Evolutionary conservation across 2,113 vertebrate species (phyloP), one percentile per base, ranked within the genome.

Genomic region (Grallaria varia): DNA sequence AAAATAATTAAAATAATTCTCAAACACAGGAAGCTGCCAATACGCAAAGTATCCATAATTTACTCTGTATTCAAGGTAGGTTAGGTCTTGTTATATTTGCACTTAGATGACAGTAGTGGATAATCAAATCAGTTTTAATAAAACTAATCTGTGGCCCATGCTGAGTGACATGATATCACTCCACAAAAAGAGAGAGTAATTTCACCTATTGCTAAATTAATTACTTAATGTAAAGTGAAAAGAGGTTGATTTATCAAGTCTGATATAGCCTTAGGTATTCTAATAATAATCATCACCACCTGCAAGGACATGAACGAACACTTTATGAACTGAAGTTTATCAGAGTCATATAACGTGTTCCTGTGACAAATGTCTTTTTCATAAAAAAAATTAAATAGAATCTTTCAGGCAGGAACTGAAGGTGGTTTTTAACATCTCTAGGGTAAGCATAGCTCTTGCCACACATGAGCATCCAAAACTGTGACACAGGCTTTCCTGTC

Each of bases 131-230:
- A 73, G 42, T 81, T 90, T 93, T 90, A 96, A 94, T 95, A 96
- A 97, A 97, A 91, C 60, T 93, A 92, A 86, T 63, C 68, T 91
- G 49, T 93, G 81, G 53, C 89, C 90, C 50, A 55, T 94, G 62
- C 79, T 89, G 96, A 96, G 40, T 96, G 89, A 87, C 79, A 78
- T n/a, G 72, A 56, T 78, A 90, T 74, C 76, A 50, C 37, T 94
- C 56, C 31, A 79, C 40, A 86, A 73, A 95, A 96, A 95, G 37
- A 52, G 23, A 94, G 53, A 78, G 33, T 8, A 76, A 45, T 47
- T 96, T 95, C 75, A 89, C 78, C 69, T 84, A 55, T 72, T 94
- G 56, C 80, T 96, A 91, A 93, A 97, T 97, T 97, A 97, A 97
- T 97, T 95, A 89, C 58, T 81, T 49, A n/a, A 78, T 89, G 73